Evolutionary conservation across 1,140 invertebrate genomes (phyloP).

Genomic region (Triops cancriformis): DNA sequence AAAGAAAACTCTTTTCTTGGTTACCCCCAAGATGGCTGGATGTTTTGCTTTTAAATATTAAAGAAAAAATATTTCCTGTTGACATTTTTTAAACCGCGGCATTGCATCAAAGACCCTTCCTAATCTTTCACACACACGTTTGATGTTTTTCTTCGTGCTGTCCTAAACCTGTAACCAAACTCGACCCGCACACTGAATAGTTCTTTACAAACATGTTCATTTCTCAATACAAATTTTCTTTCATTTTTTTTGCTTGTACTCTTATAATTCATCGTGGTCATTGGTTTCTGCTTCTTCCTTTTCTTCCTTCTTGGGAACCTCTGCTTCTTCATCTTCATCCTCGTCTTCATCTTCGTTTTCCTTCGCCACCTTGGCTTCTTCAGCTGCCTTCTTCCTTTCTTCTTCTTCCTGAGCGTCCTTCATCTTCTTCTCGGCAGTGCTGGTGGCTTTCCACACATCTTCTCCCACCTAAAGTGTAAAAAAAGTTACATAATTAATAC

Average conservation of each 20-base stretch:
- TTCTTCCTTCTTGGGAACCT: constrained; percentile 22
- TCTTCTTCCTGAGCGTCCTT: constrained; percentile 29
- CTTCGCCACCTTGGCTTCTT: constrained; percentile 27
- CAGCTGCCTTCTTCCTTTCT: constrained; percentile 28
- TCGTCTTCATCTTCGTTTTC: constrained; percentile 28
- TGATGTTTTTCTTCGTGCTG: neutral
- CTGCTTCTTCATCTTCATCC: constrained; percentile 27
- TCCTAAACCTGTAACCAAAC: neutral
- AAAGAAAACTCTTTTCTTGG: neutral
- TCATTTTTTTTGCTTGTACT: constrained; percentile 15
- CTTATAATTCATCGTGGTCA: constrained; percentile 28
- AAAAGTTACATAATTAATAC: neutral
- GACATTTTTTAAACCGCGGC: no score
- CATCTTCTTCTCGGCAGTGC: constrained; percentile 28
- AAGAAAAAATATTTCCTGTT: no score
- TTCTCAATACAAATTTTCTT: constrained; percentile 16
- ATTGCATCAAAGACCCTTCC: no score
- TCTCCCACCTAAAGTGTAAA: constrained; percentile 26
- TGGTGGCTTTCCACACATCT: constrained; percentile 29
- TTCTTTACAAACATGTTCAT: neutral
- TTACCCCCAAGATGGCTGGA: neutral
- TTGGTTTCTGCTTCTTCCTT: constrained; percentile 16
- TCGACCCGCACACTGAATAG: neutral
- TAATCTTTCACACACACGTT: neutral
- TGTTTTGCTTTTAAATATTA: neutral